phyloP scores from a whole-genome alignment of 2,113 vertebrate species.

The Hucho hucho region DNA sequence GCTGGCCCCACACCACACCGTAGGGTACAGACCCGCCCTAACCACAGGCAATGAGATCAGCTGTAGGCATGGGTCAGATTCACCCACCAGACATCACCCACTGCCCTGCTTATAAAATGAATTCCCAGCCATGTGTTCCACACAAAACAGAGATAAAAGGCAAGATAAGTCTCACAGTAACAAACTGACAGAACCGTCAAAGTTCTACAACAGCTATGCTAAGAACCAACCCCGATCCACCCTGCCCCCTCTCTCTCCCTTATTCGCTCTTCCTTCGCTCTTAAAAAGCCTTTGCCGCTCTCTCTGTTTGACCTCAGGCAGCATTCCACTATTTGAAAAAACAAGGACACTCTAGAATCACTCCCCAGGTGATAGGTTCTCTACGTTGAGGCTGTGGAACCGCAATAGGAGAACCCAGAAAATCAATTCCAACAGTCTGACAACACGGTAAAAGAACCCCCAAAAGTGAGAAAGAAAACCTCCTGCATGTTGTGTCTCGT shows the following conservation, averaged over 20 bases:
- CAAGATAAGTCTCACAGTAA: conserved; percentile 11
- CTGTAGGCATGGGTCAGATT: conserved; percentile 24
- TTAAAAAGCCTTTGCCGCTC: conserved; percentile 31
- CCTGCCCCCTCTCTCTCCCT: conserved; percentile 24
- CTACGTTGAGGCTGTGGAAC: conserved; percentile 13
- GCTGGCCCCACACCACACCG: not conserved
- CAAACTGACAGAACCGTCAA: too few species aligned
- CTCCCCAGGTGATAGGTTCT: conserved; percentile 17
- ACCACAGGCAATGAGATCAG: not conserved
- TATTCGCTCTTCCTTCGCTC: conserved; percentile 17
- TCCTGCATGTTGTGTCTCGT: conserved; percentile 76
- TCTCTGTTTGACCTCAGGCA: conserved; percentile 64
- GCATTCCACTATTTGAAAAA: conserved; percentile 59
- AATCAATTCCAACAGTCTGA: conserved; percentile 23
- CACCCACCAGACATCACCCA: not conserved
- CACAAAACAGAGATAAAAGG: conserved; percentile 18
- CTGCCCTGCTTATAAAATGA: conserved; percentile 21
- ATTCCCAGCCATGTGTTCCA: conserved; percentile 34
- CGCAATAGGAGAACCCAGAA: not conserved
- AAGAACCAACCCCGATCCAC: not conserved
- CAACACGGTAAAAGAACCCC: conserved; percentile 16
- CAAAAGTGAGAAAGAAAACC: conserved; percentile 51
- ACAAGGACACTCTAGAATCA: conserved; percentile 50
- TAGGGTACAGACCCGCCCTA: conserved; percentile 4
- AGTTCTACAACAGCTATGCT: conserved; percentile 25